Conservation (phyloP, 2,113 vertebrate genomes). For the Papio anubis region DNA sequence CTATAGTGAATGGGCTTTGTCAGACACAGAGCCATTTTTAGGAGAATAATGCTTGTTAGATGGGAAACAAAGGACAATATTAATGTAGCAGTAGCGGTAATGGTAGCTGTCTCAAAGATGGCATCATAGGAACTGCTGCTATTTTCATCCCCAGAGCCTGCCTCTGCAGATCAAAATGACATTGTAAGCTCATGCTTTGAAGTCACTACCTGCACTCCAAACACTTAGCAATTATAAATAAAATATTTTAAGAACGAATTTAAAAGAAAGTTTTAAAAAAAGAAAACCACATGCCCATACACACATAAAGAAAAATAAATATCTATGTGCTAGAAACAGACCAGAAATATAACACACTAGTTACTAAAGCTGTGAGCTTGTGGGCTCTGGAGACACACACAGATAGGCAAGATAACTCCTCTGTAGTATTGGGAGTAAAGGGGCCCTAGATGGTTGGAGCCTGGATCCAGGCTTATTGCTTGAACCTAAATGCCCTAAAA, state of each 20-base stretch:
- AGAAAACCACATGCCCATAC: background rate
- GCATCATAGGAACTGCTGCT: background rate
- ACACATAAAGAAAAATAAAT: background rate
- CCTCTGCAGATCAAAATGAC: background rate
- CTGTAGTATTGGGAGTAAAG: fast-evolving
- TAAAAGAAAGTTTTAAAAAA: background rate
- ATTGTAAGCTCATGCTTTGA: background rate
- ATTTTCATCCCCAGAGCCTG: background rate
- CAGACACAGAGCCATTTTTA: background rate
- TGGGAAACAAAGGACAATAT: background rate
- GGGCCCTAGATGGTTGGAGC: background rate
- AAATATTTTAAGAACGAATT: constrained; percentile 9
- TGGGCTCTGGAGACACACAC: background rate
- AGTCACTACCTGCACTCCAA: background rate
- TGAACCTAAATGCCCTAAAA: background rate
- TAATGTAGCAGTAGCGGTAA: background rate
- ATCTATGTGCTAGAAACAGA: background rate
- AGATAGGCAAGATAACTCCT: background rate
- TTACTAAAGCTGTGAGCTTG: background rate
- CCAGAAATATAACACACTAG: background rate
- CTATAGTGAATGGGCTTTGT: background rate
- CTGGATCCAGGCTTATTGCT: background rate
- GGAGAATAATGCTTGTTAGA: background rate
- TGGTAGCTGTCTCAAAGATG: background rate
- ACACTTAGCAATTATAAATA: background rate